Evolutionary conservation across 1,140 invertebrate species (phyloP).

Genomic region (Neodiprion virginianus): DNA sequence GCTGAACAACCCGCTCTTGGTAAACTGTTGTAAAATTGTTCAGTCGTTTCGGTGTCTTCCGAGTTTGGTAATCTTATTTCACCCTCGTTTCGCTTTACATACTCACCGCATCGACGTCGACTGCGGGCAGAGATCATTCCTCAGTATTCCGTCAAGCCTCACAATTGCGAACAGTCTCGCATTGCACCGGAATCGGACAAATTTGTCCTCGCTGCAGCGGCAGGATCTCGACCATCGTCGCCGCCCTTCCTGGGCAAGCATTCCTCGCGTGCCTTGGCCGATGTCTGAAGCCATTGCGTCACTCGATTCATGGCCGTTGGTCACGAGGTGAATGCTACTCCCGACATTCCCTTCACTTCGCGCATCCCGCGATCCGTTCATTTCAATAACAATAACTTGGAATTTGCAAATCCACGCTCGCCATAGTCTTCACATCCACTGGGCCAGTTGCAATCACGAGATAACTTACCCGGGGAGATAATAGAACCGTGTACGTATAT

Average conservation of each 20-base stretch:
- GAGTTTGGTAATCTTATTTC: too few relatives aligned
- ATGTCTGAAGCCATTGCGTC: constrained; percentile 39
- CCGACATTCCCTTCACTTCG: not conserved
- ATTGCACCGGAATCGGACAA: too few relatives aligned
- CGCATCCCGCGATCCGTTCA: constrained; percentile 28
- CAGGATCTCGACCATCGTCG: not conserved
- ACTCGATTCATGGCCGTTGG: constrained; percentile 26
- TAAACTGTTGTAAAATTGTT: too few relatives aligned
- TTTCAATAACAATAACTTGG: constrained; percentile 41
- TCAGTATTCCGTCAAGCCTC: too few relatives aligned
- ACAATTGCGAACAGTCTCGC: too few relatives aligned
- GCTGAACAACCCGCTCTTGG: too few relatives aligned
- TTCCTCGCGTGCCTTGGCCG: constrained; percentile 42
- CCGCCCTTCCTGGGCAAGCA: constrained; percentile 31
- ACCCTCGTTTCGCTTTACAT: too few relatives aligned
- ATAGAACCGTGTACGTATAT: not conserved
- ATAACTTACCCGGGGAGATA: not conserved
- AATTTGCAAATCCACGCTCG: constrained; percentile 4
- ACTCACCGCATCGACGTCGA: too few relatives aligned
- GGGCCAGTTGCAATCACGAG: constrained; percentile 4
- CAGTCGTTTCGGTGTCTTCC: too few relatives aligned
- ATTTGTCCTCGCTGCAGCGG: too few relatives aligned
- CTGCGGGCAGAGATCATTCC: too few relatives aligned
- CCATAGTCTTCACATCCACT: not conserved
- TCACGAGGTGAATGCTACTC: constrained; percentile 16